A percentile compares a stretch with the other conserved stretches of the same genome.
Conservation (phyloP, 2,113 vertebrate genomes). For the zebrafish (Danio rerio) region GRCz12tu NC_133189.1:56798001-56798500, state of each 20-base stretch:
- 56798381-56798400: conserved; percentile 17
- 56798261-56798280: conserved; percentile 30
- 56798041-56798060: neutral
- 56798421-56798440: conserved; percentile 25
- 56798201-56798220: conserved; percentile 12
- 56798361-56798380: neutral
- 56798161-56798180: conserved; percentile 7
- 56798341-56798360: conserved; percentile 40
- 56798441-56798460: neutral
- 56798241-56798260: conserved; percentile 18
- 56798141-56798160: neutral
- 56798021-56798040: neutral
- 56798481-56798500: conserved; percentile 37
- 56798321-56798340: conserved; percentile 43
- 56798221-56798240: conserved; percentile 17
- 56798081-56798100: neutral
- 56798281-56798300: conserved; percentile 33
- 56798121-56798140: neutral
- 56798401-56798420: conserved; percentile 23
- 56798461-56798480: conserved; percentile 10
- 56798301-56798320: conserved; percentile 1
- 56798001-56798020: no score
- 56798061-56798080: neutral
- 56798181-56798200: conserved; percentile 9
- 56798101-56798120: neutral